These are phyloP conservation scores for Morus bassanus DNA, from an alignment of 2,797 vertebrate species.

Conservation along the genomic window DNA sequence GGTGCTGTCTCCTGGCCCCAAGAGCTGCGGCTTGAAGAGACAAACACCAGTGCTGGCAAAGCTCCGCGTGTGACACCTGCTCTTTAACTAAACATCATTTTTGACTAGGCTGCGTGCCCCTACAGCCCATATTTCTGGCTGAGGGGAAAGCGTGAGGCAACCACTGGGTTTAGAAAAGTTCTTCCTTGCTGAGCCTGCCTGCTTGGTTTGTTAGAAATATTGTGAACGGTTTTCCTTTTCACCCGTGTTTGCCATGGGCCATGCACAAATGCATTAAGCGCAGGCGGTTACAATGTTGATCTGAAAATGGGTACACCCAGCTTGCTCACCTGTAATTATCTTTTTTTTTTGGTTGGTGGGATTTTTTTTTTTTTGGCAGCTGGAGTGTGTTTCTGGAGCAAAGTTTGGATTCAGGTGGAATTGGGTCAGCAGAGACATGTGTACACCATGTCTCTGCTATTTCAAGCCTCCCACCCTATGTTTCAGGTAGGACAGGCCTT, in stretches of 20 bases:
- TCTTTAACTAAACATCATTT: neutral
- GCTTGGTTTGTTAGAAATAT: neutral
- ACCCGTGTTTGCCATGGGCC: neutral
- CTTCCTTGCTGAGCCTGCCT: neutral
- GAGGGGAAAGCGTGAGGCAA: neutral
- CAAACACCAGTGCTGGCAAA: rapidly evolving
- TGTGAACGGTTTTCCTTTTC: neutral
- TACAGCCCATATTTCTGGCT: no score
- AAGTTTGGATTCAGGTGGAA: neutral
- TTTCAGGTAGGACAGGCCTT: neutral
- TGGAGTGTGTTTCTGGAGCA: neutral
- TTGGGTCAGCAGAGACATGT: neutral
- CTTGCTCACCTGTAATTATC: neutral
- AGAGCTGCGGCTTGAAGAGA: neutral
- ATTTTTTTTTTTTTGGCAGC: neutral
- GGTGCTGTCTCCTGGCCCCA: neutral
- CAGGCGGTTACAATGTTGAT: neutral
- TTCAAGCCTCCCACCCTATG: neutral
- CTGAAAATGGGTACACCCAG: neutral
- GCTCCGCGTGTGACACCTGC: neutral
- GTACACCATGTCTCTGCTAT: neutral
- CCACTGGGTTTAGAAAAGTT: neutral
- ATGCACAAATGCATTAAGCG: neutral
- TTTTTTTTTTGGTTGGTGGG: neutral
- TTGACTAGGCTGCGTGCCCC: neutral